Percentiles rank a stretch among this genome's conserved stretches.
These are phyloP conservation scores for Idaea biselata DNA, from an alignment of 2,888 invertebrate genomes.

Conservation along the genomic window DNA sequence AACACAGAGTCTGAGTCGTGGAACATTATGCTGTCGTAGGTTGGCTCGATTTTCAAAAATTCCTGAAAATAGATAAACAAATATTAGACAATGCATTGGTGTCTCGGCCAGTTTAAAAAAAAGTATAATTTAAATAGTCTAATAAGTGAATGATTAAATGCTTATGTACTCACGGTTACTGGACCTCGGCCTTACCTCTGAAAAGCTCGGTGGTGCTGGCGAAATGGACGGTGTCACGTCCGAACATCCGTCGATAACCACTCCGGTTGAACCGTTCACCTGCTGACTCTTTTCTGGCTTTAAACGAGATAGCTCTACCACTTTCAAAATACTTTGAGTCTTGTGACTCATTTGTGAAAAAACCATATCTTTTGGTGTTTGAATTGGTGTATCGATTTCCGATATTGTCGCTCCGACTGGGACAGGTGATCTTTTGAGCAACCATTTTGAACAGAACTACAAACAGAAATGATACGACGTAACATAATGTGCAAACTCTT, in stretches of 20 bases:
- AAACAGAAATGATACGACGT: constrained; percentile 80
- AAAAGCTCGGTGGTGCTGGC: constrained; percentile 58
- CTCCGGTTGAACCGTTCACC: constrained; percentile 63
- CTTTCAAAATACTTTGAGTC: constrained; percentile 75
- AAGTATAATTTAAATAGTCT: constrained; percentile 45
- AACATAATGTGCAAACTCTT: constrained; percentile 76
- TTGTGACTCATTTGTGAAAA: constrained; percentile 78
- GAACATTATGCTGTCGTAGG: constrained; percentile 68
- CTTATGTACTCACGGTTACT: constrained; percentile 60
- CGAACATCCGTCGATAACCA: constrained; percentile 59
- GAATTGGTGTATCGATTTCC: constrained; percentile 66
- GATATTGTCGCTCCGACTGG: constrained; percentile 77
- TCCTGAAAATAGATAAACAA: constrained; percentile 58
- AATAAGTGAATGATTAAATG: constrained; percentile 38
- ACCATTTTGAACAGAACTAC: constrained; percentile 81
- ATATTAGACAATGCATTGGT: constrained; percentile 44
- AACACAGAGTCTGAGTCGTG: constrained; percentile 82
- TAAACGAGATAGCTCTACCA: constrained; percentile 77
- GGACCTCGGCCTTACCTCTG: constrained; percentile 65
- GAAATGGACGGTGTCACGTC: constrained; percentile 48
- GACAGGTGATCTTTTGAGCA: constrained; percentile 78
- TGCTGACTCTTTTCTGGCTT: constrained; percentile 68
- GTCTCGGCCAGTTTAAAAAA: constrained; percentile 22
- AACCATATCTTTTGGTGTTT: constrained; percentile 78
- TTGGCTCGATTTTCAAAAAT: constrained; percentile 70